Base-by-base conservation (phyloP, 2,888 invertebrate genomes). In the Gastrophysa polygoni region DNA sequence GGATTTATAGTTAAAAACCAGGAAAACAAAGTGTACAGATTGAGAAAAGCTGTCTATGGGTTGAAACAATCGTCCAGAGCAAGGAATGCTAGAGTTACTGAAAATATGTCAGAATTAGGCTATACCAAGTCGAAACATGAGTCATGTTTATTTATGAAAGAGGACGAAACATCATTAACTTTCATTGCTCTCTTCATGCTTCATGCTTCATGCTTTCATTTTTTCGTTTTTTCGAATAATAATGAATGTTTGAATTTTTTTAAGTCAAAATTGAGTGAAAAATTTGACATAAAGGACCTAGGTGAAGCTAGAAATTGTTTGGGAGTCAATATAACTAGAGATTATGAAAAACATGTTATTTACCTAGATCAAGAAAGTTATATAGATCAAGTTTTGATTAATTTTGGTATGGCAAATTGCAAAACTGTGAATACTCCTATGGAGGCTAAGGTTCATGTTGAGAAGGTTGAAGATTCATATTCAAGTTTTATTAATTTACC, bases 41-140 rank as follows among this genome's bases (percentile, higher is more conserved):
- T 67, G 21, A 68, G 59, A 16, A 69, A 60, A 38, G 67, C 65
- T 38, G 61, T 68, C 8, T 67, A 66, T 54, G 67, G 69, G 8
- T 57, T 67, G n/a, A 68, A 62, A 51, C 65, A 68, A 50, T 59
- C 66, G 8, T 56, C 56, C 29, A 56, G 18, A 56, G 56, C 46
- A 28, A 44, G 44, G 64, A 55, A 55, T 55, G 14, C 17, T 55
- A 55, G 29, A 21, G 28, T 55, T 1, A 55, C 44, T 56, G 32
- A 56, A 24, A 46, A 46, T 56, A 29, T 56, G 46, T 56, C 28
- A 2, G 49, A 49, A 10, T 49, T 24, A 7, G 24, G 7, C 7
- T 24, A 24, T 5, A 24, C 4, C 3, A 24, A 5, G 24, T 24
- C 7, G 3, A 24, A 7, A 24, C 24, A 24, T 24, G 24, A 54